Percentiles rank a stretch among this genome's conserved stretches.
These are phyloP conservation scores for Drosophila crucigera DNA, from an alignment of 2,888 invertebrate species.

Conservation along the genomic window DNA sequence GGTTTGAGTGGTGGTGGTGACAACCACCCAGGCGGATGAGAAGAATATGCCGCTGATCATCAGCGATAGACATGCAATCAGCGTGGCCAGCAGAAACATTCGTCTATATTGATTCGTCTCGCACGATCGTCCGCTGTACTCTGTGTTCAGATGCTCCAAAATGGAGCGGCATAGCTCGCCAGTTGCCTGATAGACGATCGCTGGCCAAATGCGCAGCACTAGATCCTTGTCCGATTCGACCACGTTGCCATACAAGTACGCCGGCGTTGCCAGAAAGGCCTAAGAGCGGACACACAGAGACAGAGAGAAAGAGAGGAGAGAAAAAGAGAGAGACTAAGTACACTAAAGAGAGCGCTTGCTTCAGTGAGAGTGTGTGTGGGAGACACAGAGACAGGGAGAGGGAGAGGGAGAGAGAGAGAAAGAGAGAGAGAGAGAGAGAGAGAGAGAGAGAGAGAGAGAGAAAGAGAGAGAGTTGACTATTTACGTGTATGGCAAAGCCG, in stretches of 20 bases:
- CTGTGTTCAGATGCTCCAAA: slow-evolving; percentile 82
- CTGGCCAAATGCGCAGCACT: slow-evolving; percentile 84
- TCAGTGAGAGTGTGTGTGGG: neutral
- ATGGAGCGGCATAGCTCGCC: slow-evolving; percentile 84
- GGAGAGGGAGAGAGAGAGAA: neutral
- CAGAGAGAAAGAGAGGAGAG: neutral
- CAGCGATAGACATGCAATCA: slow-evolving; percentile 81
- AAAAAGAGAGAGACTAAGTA: slow-evolving; percentile 16
- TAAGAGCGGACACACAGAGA: slow-evolving; percentile 30
- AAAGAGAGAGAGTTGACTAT: slow-evolving; percentile 19
- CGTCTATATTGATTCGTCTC: slow-evolving; percentile 81
- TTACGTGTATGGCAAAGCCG: slow-evolving; percentile 85
- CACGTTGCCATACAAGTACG: slow-evolving; percentile 84
- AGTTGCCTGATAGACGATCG: slow-evolving; percentile 84
- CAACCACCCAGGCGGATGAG: slow-evolving; percentile 84
- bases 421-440: neutral
- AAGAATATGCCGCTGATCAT: slow-evolving; percentile 84
- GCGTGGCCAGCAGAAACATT: slow-evolving; percentile 82
- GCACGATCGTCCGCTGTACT: slow-evolving; percentile 80
- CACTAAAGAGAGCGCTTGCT: slow-evolving; percentile 22
- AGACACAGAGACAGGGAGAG: neutral
- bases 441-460: neutral
- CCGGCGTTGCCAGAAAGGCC: slow-evolving; percentile 85
- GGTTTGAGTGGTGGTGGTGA: slow-evolving; percentile 83
- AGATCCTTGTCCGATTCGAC: slow-evolving; percentile 85